Evolutionary conservation across 2,113 vertebrate species (phyloP).

Genomic region (Smithornis capensis): DNA sequence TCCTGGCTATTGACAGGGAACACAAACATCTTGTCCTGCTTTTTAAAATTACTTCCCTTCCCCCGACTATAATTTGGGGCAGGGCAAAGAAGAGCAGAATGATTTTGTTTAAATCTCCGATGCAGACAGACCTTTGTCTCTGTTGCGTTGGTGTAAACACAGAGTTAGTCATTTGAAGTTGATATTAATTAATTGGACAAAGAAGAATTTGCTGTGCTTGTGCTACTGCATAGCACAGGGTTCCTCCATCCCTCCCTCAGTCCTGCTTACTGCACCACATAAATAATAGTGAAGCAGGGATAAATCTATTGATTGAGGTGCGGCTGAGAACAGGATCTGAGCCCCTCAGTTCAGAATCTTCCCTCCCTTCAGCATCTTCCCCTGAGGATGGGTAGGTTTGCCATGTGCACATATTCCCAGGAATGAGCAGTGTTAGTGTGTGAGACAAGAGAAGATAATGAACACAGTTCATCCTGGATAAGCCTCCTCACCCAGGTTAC

Average conservation of each 20-base stretch:
- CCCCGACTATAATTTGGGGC: background rate
- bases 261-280: background rate
- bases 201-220: background rate
- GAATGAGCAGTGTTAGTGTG: background rate
- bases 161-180: background rate
- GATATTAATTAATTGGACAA: background rate
- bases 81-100: background rate
- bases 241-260: background rate
- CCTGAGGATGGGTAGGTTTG: background rate
- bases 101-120: background rate
- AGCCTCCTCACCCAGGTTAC: background rate
- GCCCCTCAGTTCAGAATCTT: background rate
- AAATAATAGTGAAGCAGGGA: background rate
- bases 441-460: background rate
- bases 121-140: background rate
- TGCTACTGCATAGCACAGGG: background rate
- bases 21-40: background rate
- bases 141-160: background rate
- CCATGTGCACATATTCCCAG: background rate
- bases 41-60: background rate
- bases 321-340: background rate
- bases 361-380: background rate
- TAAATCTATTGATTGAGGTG: background rate
- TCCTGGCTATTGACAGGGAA: background rate
- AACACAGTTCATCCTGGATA: background rate